Evolutionary conservation across 2,888 invertebrate genomes (phyloP).

Genomic region (Spodoptera exigua): DNA sequence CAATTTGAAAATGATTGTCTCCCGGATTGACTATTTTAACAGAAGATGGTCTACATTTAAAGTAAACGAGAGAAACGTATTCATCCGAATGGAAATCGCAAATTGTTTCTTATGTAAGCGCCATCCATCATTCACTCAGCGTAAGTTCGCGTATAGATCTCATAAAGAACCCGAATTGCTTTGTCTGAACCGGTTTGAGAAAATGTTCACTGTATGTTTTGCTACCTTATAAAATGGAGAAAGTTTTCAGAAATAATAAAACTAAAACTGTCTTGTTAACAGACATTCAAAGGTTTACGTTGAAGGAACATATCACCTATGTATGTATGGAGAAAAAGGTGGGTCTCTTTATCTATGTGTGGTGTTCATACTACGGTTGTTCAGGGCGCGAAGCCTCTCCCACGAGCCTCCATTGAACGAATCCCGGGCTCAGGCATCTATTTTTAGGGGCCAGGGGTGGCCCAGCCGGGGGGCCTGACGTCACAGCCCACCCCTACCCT

Average conservation of each 20-base stretch:
- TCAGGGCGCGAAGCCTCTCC: constrained; percentile 52
- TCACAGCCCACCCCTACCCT: constrained; percentile 58
- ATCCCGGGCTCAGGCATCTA: constrained; percentile 82
- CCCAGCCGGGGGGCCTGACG: constrained; percentile 68
- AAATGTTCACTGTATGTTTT: constrained; percentile 30
- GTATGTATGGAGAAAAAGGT: constrained; percentile 21
- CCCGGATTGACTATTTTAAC: neutral
- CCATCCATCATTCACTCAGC: constrained; percentile 18
- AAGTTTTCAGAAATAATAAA: constrained; percentile 49
- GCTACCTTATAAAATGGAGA: constrained; percentile 37
- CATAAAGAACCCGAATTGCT: constrained; percentile 38
- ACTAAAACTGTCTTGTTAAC: constrained; percentile 37
- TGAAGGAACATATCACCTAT: constrained; percentile 7
- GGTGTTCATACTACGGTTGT: constrained; percentile 41
- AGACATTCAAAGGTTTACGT: constrained; percentile 31
- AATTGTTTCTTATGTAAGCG: constrained; percentile 4
- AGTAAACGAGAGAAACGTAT: constrained; percentile 1
- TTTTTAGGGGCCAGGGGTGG: constrained; percentile 81
- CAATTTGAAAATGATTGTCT: neutral
- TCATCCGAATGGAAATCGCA: constrained; percentile 8
- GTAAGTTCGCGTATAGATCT: constrained; percentile 21
- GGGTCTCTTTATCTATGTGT: constrained; percentile 29
- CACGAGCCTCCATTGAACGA: constrained; percentile 80
- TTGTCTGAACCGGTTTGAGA: constrained; percentile 37
- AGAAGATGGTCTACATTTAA: neutral